Evolutionary conservation across 1,140 invertebrate genomes (phyloP), one percentile per base, ranked within the genome.

Genomic region (Drosophila quadrilineata): DNA sequence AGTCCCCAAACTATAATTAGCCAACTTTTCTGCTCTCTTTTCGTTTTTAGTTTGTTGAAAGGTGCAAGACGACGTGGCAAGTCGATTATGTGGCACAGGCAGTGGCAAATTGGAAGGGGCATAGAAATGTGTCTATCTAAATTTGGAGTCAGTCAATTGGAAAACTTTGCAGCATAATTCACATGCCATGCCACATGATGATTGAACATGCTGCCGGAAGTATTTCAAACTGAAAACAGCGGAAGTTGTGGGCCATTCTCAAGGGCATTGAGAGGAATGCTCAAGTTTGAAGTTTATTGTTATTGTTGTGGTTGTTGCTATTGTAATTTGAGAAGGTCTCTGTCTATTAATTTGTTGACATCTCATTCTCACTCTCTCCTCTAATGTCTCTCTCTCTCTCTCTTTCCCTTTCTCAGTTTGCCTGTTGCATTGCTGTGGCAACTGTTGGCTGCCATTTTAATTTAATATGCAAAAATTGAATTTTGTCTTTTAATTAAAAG

Each of bases 401-500:
- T n/a, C n/a, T n/a, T n/a, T n/a, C n/a, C n/a, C n/a, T n/a, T n/a
- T n/a, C n/a, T n/a, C n/a, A n/a, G n/a, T n/a, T n/a, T n/a, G n/a
- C n/a, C n/a, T n/a, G n/a, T n/a, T n/a, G n/a, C n/a, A n/a, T n/a
- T n/a, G n/a, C n/a, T 63, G 53, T 24, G 54, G 46, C 38, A 54
- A 72, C 8, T 49, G 62, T 58, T 53, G 57, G 49, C 36, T 67
- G 54, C 46, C n/a, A 29, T 31, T 58, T 72, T 71, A 71, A 74
- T 77, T 71, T 64, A 74, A 71, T 79, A 85, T 84, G 66, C 71
- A 72, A 75, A 85, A 85, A 85, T 85, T 79, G 71, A 85, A 85
- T 85, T n/a, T 85, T 68, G 71, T 71, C 57, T 85, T 85, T 85
- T 75, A 85, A 85, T 85, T 85, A 85, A 85, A 85, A 79, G 58